A percentile compares a stretch with the other conserved stretches of the same genome.
phyloP scores from a whole-genome alignment of 1,140 invertebrate genomes.

The Drosophila murphyi region DNA sequence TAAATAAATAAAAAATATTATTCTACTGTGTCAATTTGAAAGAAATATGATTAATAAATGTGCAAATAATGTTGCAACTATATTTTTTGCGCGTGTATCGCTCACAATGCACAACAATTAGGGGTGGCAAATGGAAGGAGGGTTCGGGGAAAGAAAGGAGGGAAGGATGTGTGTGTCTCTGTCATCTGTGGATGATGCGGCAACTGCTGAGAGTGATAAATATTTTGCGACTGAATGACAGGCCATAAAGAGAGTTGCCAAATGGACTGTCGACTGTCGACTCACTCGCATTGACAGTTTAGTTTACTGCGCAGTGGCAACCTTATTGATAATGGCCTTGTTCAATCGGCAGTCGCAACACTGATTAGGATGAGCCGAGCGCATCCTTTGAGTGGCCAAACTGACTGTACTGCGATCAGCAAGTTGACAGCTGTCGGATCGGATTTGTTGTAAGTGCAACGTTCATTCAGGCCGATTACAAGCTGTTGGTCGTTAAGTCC shows the following conservation, averaged over 20 bases:
- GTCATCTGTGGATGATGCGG: constrained; percentile 9
- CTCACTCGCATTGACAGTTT: constrained; percentile 16
- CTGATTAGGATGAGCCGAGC: constrained; percentile 37
- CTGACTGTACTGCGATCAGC: constrained; percentile 15
- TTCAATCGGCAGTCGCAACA: constrained; percentile 26
- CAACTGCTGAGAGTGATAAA: constrained; percentile 65
- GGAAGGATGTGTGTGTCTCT: not conserved
- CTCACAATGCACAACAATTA: constrained; percentile 69
- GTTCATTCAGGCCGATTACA: constrained; percentile 33
- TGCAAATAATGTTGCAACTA: too few relatives aligned
- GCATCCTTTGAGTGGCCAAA: constrained; percentile 35
- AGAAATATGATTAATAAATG: too few relatives aligned
- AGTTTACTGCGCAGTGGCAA: not conserved
- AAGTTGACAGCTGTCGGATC: constrained; percentile 46
- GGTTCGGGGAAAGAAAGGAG: not conserved
- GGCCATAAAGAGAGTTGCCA: constrained; percentile 52
- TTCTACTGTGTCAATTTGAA: too few relatives aligned
- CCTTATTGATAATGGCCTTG: constrained; percentile 37
- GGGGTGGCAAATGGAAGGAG: constrained; percentile 52
- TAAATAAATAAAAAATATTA: too few relatives aligned
- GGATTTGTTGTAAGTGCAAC: constrained; percentile 33
- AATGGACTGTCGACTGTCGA: constrained; percentile 5
- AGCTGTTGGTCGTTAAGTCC: not conserved
- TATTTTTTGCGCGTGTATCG: not conserved
- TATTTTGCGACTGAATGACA: constrained; percentile 75